Evolutionary conservation across 2,888 invertebrate genomes (phyloP).

Genomic region (Aproaerema taeniolella): DNA sequence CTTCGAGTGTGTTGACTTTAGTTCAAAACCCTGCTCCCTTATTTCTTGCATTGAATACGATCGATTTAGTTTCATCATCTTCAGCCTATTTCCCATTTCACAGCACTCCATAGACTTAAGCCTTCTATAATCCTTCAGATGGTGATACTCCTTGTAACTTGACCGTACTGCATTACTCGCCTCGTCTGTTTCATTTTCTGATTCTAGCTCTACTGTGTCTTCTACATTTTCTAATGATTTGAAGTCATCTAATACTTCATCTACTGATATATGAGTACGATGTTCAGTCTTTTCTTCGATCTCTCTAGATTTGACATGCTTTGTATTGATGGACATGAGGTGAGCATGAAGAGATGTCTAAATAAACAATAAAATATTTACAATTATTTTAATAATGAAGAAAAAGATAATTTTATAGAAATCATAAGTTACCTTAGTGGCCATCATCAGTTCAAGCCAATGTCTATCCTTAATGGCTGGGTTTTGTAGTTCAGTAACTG

Average conservation of each 20-base stretch:
- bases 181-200: constrained; percentile 13
- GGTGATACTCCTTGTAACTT: constrained; percentile 31
- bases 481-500: constrained; percentile 95
- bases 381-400: neutral
- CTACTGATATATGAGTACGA: constrained; percentile 28
- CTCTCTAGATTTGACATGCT: constrained; percentile 28
- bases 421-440: constrained; percentile 82
- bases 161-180: constrained; percentile 15
- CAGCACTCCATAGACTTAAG: constrained; percentile 41
- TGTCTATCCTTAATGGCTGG: constrained; percentile 95
- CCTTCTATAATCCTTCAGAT: constrained; percentile 52
- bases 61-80: constrained; percentile 39
- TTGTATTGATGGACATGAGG: constrained; percentile 42
- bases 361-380: constrained; percentile 3
- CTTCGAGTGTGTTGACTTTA: constrained; percentile 28
- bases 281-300: too few relatives aligned
- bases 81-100: constrained; percentile 29
- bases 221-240: constrained; percentile 43
- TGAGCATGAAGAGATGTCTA: constrained; percentile 35
- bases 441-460: constrained; percentile 95
- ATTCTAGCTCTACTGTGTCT: constrained; percentile 24
- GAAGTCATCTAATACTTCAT: constrained; percentile 50
- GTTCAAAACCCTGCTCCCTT: constrained; percentile 40
- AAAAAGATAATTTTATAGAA: neutral
- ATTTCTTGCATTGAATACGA: constrained; percentile 50